Conservation (phyloP, 2,113 vertebrate species). For the Sialia sialis region DNA sequence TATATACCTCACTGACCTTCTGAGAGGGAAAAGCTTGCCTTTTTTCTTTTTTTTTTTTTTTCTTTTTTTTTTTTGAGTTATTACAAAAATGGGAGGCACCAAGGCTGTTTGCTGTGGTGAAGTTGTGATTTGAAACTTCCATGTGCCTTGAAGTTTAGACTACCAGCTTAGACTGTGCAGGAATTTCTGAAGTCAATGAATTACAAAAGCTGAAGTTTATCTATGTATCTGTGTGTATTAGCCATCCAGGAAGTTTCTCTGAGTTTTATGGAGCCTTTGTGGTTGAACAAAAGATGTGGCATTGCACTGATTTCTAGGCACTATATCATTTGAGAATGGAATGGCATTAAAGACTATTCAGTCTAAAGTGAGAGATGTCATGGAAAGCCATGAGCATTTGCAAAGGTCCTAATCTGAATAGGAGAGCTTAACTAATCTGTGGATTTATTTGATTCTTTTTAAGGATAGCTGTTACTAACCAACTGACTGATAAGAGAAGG, state of each 20-base stretch:
- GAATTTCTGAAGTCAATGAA: not conserved
- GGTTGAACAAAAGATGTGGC: not conserved
- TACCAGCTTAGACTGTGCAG: not conserved
- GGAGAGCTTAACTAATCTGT: not conserved
- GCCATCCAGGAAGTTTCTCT: not conserved
- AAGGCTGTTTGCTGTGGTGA: not conserved
- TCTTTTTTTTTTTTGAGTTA: not conserved
- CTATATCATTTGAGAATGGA: not conserved
- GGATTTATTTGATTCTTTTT: not conserved
- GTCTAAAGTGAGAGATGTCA: not conserved
- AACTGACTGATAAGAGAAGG: not conserved
- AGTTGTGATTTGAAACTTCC: not conserved
- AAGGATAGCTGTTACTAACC: not conserved
- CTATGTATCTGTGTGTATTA: not conserved
- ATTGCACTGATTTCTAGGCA: not conserved
- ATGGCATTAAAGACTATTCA: not conserved
- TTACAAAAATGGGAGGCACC: not conserved
- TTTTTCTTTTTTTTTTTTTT: not conserved
- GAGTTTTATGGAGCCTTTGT: not conserved
- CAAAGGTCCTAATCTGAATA: not conserved
- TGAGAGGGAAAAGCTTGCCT: not conserved
- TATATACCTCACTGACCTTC: constrained; percentile 17
- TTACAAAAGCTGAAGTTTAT: not conserved
- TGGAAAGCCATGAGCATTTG: not conserved
- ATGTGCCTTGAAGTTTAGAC: not conserved